These are phyloP conservation scores for Pocillopora damicornis DNA, from an alignment of 64 coral and sea anemone genomes.

Conservation along the genomic window DNA sequence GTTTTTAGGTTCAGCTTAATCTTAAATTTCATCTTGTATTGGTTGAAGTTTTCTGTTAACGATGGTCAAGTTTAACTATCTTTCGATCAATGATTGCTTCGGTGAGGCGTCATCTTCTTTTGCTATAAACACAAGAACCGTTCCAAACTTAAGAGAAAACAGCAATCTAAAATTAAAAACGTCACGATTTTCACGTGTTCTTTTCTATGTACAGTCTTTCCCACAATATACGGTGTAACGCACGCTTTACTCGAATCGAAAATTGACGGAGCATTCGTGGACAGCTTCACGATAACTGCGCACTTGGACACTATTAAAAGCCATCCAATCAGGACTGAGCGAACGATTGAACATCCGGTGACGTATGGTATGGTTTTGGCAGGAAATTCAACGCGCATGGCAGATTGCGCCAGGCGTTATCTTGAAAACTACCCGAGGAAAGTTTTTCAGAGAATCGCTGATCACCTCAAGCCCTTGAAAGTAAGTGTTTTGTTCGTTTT, in stretches of 20 bases:
- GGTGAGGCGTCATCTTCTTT: too few species aligned
- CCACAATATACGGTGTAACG: conserved; percentile 25
- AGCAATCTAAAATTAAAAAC: too few species aligned
- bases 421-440: conserved; percentile 58
- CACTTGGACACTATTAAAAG: conserved; percentile 42
- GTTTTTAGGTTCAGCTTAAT: too few species aligned
- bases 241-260: conserved; percentile 47
- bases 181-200: neutral
- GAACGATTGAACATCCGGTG: conserved; percentile 60
- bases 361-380: conserved; percentile 58
- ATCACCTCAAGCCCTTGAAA: conserved; percentile 65
- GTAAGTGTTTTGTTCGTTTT: neutral
- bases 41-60: too few species aligned
- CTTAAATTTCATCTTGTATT: too few species aligned
- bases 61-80: too few species aligned
- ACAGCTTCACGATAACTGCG: conserved; percentile 61
- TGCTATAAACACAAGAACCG: too few species aligned
- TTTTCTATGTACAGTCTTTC: conserved; percentile 48
- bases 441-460: conserved; percentile 53
- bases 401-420: conserved; percentile 49
- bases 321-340: conserved; percentile 53
- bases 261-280: conserved; percentile 60
- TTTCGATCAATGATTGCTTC: too few species aligned
- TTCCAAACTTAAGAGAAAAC: neutral
- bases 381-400: conserved; percentile 54